phyloP scores from a whole-genome alignment of 2,113 vertebrate genomes.

The Actinemys pallida region DNA sequence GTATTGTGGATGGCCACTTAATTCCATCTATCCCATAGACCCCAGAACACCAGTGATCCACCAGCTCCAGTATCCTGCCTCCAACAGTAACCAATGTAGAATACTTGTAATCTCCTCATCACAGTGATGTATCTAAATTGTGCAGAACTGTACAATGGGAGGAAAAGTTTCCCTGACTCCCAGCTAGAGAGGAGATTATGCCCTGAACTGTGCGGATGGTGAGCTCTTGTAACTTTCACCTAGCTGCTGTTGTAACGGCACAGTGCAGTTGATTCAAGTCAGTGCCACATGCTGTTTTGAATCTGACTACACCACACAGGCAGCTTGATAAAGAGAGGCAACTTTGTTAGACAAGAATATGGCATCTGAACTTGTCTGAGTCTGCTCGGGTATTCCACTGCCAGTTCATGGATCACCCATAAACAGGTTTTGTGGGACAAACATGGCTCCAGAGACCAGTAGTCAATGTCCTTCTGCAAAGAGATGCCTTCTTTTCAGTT shows the following conservation, averaged over 20 bases:
- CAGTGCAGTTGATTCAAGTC: neutral
- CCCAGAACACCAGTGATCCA: neutral
- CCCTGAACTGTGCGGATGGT: neutral
- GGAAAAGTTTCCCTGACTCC: neutral
- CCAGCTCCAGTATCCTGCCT: neutral
- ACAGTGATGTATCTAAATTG: neutral
- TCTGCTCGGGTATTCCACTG: neutral
- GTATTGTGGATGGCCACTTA: neutral
- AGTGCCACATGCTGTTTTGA: neutral
- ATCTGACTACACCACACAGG: neutral
- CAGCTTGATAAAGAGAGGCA: neutral
- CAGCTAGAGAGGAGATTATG: neutral
- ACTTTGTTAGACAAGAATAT: neutral
- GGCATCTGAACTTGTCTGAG: neutral
- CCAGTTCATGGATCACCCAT: neutral
- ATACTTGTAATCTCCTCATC: accelerated
- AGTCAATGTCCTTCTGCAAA: neutral
- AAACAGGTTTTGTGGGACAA: neutral
- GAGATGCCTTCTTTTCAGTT: neutral
- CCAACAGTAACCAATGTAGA: neutral
- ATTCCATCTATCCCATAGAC: neutral
- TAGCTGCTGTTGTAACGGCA: too few species aligned
- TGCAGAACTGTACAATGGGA: accelerated
- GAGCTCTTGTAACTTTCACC: neutral
- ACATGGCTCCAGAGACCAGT: neutral